Percentiles rank a stretch among this genome's conserved stretches.
Conservation (phyloP, 2,113 vertebrate genomes). For the Myrmecobius fasciatus region DNA sequence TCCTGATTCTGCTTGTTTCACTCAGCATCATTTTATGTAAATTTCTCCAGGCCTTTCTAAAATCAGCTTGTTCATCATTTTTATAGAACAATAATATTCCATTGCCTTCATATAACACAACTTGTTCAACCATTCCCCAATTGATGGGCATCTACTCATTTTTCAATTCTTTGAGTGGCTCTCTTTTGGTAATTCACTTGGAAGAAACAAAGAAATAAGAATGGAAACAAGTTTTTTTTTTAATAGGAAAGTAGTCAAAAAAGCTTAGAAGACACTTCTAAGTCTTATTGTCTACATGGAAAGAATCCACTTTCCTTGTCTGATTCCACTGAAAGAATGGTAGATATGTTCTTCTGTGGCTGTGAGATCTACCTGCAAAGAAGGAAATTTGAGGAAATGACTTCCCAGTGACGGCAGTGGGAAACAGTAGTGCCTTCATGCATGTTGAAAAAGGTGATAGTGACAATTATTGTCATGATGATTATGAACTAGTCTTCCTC, state of each 20-base stretch:
- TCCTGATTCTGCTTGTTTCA: too few relatives aligned
- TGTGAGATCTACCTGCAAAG: neutral
- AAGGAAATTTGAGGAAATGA: slow-evolving; percentile 20
- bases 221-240: neutral
- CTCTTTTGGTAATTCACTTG: slow-evolving; percentile 29
- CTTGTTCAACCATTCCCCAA: too few relatives aligned
- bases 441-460: slow-evolving; percentile 32
- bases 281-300: neutral
- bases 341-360: neutral
- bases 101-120: too few relatives aligned
- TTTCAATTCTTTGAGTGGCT: neutral
- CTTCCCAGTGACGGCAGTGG: neutral
- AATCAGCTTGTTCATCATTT: too few relatives aligned
- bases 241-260: slow-evolving; percentile 39
- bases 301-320: neutral
- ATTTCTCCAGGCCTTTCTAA: too few relatives aligned
- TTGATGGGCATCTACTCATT: too few relatives aligned
- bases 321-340: accelerated
- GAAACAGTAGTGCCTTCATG: neutral
- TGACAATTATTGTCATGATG: slow-evolving; percentile 42
- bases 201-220: neutral
- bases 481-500: slow-evolving; percentile 37
- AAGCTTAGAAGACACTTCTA: neutral
- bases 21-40: too few relatives aligned
- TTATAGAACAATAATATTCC: too few relatives aligned